A percentile compares a stretch with the other conserved stretches of the same genome.
Evolutionary conservation across 2,113 vertebrate species (phyloP).

Genomic region (Numenius arquata): DNA sequence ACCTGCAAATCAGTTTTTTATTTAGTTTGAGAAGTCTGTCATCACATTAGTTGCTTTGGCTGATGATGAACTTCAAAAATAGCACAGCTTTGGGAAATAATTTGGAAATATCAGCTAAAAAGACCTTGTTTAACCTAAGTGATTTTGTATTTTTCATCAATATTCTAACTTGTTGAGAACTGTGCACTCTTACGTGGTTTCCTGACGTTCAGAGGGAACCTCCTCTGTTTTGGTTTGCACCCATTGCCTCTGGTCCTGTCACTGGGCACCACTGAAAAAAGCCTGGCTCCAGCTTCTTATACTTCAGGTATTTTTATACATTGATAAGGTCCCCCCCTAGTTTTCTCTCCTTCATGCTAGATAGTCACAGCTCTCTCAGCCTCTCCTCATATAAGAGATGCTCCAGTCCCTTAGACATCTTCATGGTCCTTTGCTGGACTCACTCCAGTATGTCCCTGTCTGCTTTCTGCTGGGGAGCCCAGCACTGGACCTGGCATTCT

Average conservation of each 20-base stretch:
- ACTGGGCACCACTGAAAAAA: not conserved
- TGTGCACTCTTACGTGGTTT: not conserved
- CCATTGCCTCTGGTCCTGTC: not conserved
- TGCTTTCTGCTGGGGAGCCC: not conserved
- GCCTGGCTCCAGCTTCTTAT: not conserved
- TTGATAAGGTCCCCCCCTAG: not conserved
- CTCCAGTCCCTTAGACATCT: not conserved
- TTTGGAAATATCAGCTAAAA: not conserved
- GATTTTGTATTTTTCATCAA: not conserved
- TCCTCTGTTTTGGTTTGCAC: not conserved
- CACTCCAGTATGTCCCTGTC: not conserved
- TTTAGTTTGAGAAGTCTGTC: not conserved
- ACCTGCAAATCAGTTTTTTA: not conserved
- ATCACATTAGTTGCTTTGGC: not conserved
- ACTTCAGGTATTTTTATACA: not conserved
- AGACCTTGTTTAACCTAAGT: not conserved
- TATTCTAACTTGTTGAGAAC: not conserved
- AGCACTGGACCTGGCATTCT: accelerated
- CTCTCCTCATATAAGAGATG: not conserved
- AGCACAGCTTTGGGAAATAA: not conserved
- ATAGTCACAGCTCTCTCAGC: not conserved
- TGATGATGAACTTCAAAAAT: not conserved
- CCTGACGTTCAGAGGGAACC: not conserved
- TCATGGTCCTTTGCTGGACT: not conserved
- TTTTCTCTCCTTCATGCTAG: not conserved